These are phyloP conservation scores for Bhutanitis thaidina DNA, from an alignment of 2,888 invertebrate genomes.

Conservation along the genomic window DNA sequence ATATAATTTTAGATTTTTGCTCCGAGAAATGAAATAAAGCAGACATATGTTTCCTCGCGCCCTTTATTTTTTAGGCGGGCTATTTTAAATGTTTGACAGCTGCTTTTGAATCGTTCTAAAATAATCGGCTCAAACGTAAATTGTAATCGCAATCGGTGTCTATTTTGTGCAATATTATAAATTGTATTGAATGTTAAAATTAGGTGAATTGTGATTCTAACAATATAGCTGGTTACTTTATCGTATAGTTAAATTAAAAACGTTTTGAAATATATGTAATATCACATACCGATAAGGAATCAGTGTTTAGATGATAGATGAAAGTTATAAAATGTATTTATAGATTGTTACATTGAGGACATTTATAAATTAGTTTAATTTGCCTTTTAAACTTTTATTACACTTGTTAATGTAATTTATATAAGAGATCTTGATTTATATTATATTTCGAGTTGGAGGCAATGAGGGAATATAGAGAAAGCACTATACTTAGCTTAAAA, in stretches of 20 bases:
- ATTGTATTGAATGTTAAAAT: constrained; percentile 59
- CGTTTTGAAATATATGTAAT: constrained; percentile 66
- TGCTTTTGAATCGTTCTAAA: constrained; percentile 21
- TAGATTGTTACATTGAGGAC: constrained; percentile 32
- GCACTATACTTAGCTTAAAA: neutral
- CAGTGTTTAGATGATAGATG: constrained; percentile 63
- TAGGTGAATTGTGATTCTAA: constrained; percentile 78
- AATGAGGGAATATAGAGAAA: neutral
- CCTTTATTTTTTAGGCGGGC: neutral
- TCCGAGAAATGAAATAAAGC: neutral
- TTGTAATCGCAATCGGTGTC: constrained; percentile 53
- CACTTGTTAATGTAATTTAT: constrained; percentile 11
- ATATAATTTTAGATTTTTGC: constrained; percentile 18
- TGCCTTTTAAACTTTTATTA: constrained; percentile 18
- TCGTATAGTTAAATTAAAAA: constrained; percentile 59
- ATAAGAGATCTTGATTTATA: neutral
- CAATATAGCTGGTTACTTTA: constrained; percentile 73
- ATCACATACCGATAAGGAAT: constrained; percentile 60
- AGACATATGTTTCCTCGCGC: neutral
- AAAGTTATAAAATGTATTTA: constrained; percentile 57
- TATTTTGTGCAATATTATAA: constrained; percentile 66
- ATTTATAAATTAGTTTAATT: constrained; percentile 7
- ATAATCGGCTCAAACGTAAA: constrained; percentile 42
- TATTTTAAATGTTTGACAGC: constrained; percentile 1
- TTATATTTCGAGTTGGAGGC: neutral